Percentiles rank a stretch among this genome's conserved stretches.
Evolutionary conservation across 2,113 vertebrate genomes (phyloP).

Genomic region (Heliornis fulica): DNA sequence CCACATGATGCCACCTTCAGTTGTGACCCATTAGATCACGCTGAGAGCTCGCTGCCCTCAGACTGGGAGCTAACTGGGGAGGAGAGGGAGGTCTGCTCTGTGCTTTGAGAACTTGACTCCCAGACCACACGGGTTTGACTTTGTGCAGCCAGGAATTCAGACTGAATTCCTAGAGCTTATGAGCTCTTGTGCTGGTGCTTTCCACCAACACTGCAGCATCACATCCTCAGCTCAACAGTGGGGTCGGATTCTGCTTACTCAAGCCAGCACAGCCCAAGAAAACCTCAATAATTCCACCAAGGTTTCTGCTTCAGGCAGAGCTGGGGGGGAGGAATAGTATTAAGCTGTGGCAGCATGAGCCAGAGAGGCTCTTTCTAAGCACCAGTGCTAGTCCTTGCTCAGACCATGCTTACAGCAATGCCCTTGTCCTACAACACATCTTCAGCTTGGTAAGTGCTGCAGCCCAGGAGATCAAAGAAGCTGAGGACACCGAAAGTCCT

Average conservation of each 20-base stretch:
- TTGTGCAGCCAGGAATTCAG: not conserved
- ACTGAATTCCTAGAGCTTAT: not conserved
- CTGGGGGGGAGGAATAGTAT: not conserved
- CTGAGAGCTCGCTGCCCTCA: not conserved
- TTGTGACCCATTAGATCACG: accelerated
- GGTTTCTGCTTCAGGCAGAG: not conserved
- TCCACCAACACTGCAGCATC: not conserved
- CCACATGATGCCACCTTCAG: accelerated
- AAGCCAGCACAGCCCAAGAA: not conserved
- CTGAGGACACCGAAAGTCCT: not conserved
- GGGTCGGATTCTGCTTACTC: not conserved
- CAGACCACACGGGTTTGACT: not conserved
- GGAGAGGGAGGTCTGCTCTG: not conserved
- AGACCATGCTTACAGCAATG: not conserved
- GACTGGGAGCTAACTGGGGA: not conserved
- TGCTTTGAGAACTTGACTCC: not conserved
- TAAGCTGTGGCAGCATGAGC: accelerated
- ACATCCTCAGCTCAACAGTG: not conserved
- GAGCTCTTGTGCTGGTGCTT: not conserved
- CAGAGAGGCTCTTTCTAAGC: not conserved
- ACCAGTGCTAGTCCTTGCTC: not conserved
- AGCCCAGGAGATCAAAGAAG: not conserved
- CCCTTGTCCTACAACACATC: not conserved
- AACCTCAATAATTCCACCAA: not conserved
- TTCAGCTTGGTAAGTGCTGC: not conserved